These are phyloP conservation scores for Drosophila punjabiensis DNA, from an alignment of 1,140 invertebrate genomes.

Conservation along the genomic window DNA sequence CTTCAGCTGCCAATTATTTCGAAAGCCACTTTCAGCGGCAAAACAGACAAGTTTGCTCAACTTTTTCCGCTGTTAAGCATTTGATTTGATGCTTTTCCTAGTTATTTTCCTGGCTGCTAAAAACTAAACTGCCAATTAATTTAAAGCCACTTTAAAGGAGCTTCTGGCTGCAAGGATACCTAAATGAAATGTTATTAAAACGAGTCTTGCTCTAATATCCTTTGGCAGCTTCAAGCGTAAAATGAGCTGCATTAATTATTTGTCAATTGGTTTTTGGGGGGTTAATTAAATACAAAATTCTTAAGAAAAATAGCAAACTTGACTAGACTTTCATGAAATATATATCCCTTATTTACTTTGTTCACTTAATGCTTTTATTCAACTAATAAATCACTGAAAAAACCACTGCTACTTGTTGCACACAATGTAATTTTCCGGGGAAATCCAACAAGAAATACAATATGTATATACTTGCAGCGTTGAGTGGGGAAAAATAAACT, in stretches of 20 bases:
- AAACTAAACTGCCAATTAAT: slow-evolving; percentile 23
- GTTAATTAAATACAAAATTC: not conserved
- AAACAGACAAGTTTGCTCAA: not conserved
- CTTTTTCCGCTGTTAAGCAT: not conserved
- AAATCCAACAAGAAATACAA: not conserved
- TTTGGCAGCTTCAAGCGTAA: not conserved
- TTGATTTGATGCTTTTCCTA: not conserved
- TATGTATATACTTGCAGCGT: slow-evolving; percentile 25
- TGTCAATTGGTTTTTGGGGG: not conserved
- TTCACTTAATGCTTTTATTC: not conserved
- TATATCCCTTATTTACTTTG: not conserved
- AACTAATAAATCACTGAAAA: not conserved
- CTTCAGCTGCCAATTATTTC: slow-evolving; percentile 32
- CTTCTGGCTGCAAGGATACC: not conserved
- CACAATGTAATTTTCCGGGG: not conserved
- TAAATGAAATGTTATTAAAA: not conserved
- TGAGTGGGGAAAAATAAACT: slow-evolving; percentile 17
- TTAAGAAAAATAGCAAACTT: not conserved
- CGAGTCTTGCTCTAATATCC: not conserved
- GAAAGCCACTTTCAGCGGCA: slow-evolving; percentile 13
- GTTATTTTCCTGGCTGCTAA: slow-evolving; percentile 7
- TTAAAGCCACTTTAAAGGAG: slow-evolving; percentile 2
- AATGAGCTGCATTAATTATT: not conserved
- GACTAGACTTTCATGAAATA: too few relatives aligned
- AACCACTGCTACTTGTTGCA: slow-evolving; percentile 20